Conservation (phyloP, 2,888 invertebrate genomes). For the Deroplatys truncata region DNA sequence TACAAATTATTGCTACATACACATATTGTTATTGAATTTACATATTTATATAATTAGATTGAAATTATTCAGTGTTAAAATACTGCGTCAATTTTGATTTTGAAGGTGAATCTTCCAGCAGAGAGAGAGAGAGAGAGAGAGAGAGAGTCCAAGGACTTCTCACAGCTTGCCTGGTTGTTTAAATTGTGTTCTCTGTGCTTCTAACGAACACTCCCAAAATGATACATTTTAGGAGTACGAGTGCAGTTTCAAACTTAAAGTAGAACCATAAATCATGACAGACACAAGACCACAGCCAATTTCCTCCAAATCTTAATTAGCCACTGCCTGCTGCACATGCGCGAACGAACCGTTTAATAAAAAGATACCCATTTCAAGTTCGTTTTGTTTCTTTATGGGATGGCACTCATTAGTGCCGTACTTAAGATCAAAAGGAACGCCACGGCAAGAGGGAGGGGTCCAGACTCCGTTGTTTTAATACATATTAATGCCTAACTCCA, state of each 20-base stretch:
- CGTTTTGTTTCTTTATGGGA: neutral
- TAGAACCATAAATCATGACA: neutral
- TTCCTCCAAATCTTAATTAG: slow-evolving; percentile 9
- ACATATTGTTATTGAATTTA: no score
- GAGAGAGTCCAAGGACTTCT: no score
- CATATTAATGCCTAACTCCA: slow-evolving; percentile 5
- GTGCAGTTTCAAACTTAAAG: neutral
- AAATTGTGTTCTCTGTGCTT: neutral
- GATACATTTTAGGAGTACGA: neutral
- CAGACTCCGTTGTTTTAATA: neutral
- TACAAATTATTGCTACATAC: no score
- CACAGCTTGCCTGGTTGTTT: no score
- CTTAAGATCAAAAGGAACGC: neutral
- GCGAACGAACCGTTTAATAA: neutral
- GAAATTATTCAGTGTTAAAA: no score
- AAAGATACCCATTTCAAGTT: neutral
- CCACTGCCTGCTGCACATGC: neutral
- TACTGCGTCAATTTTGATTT: no score
- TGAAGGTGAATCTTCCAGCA: no score
- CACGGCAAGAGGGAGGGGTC: neutral
- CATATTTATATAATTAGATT: no score
- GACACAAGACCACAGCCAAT: neutral
- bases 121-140: no score
- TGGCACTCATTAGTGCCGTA: neutral
- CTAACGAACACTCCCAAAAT: neutral